A percentile compares a stretch with the other conserved stretches of the same genome.
Conservation (phyloP, 2,888 invertebrate genomes). For the Monochamus alternatus region DNA sequence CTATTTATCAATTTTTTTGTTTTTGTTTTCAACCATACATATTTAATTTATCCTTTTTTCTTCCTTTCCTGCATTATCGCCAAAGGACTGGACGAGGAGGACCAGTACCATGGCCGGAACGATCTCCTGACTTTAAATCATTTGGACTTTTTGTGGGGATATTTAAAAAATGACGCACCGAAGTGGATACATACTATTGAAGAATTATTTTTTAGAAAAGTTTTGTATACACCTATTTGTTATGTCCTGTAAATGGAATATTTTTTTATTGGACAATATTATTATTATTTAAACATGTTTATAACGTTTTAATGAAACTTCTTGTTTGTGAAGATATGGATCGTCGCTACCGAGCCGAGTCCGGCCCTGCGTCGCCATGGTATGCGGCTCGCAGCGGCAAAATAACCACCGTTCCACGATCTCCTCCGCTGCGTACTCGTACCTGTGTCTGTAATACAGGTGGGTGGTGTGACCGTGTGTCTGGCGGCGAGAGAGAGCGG, state of each 20-base stretch:
- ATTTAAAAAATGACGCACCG: no score
- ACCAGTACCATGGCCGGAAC: no score
- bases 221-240: background rate
- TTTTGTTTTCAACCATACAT: no score
- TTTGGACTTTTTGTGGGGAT: no score
- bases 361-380: constrained; percentile 44
- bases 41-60: no score
- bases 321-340: constrained; percentile 1
- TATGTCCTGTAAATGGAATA: background rate
- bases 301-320: background rate
- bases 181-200: no score
- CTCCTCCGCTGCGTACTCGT: constrained; percentile 37
- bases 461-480: constrained; percentile 54
- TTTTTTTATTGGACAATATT: background rate
- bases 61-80: no score
- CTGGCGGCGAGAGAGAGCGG: constrained; percentile 50
- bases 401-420: constrained; percentile 45
- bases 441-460: constrained; percentile 49
- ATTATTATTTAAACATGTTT: no score
- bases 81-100: no score
- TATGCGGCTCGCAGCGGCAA: constrained; percentile 49
- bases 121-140: no score
- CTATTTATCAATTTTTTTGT: no score
- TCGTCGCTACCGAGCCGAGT: constrained; percentile 33
- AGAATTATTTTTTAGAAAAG: no score